Percentiles rank a stretch among this genome's conserved stretches.
Evolutionary conservation across 1,140 invertebrate species (phyloP).

Genomic region (Calliopsis andreniformis): DNA sequence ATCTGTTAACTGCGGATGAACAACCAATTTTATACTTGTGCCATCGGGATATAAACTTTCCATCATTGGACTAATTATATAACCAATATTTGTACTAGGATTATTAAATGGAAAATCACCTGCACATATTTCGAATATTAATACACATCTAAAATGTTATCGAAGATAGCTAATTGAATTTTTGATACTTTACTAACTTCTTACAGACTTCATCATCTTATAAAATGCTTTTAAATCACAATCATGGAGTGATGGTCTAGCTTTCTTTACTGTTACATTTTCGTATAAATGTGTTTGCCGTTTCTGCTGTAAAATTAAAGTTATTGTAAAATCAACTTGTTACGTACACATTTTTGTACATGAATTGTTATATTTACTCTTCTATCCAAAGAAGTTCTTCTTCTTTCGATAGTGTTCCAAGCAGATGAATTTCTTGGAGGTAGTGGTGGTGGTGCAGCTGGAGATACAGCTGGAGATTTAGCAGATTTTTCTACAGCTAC

Average conservation of each 20-base stretch:
- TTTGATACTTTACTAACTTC: conserved; percentile 82
- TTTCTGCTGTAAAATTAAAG: conserved; percentile 73
- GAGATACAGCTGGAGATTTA: conserved; percentile 83
- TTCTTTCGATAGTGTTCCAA: conserved; percentile 82
- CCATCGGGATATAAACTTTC: conserved; percentile 88
- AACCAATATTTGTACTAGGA: conserved; percentile 88
- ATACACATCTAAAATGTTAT: background rate
- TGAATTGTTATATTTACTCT: conserved; percentile 68
- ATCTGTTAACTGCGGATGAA: conserved; percentile 85
- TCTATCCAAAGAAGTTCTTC: conserved; percentile 79
- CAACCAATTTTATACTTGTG: conserved; percentile 92
- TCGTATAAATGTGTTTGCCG: conserved; percentile 85
- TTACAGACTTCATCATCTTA: conserved; percentile 88
- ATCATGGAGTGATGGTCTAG: conserved; percentile 85
- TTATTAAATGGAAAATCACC: conserved; percentile 88
- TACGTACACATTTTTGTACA: background rate
- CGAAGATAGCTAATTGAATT: background rate
- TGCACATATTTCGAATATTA: conserved; percentile 73
- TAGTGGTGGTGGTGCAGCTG: conserved; percentile 83
- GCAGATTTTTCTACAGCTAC: conserved; percentile 87
- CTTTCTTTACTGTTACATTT: conserved; percentile 85
- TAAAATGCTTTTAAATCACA: conserved; percentile 90
- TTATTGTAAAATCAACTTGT: background rate
- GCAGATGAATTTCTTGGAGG: conserved; percentile 83
- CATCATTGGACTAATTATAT: conserved; percentile 91